phyloP scores from a whole-genome alignment of 2,113 vertebrate species.

The Suncus etruscus region DNA sequence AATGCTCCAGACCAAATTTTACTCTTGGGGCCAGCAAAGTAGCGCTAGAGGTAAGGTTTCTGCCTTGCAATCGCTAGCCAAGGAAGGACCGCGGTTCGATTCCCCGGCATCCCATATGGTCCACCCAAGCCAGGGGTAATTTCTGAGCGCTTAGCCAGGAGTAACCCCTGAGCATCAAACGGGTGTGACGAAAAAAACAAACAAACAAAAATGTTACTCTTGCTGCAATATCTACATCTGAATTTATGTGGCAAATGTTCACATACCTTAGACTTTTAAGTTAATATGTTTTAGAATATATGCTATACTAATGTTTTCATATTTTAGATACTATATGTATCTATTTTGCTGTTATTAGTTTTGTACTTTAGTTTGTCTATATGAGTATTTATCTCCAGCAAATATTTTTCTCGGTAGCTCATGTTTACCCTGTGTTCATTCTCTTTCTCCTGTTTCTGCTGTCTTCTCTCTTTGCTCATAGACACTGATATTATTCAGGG shows the following conservation, averaged over 20 bases:
- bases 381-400: not conserved
- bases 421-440: not conserved
- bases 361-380: not conserved
- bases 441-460: too few relatives aligned
- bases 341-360: not conserved
- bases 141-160: too few relatives aligned
- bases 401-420: not conserved
- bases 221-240: not conserved
- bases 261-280: not conserved
- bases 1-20: not conserved
- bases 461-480: too few relatives aligned
- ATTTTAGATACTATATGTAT: too few relatives aligned
- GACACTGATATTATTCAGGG: not conserved
- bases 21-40: too few relatives aligned
- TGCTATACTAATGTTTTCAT: not conserved
- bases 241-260: constrained; percentile 8
- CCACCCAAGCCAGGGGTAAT: too few relatives aligned
- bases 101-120: too few relatives aligned
- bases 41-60: too few relatives aligned
- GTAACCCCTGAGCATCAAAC: too few relatives aligned
- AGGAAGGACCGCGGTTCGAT: too few relatives aligned
- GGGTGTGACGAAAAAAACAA: too few relatives aligned
- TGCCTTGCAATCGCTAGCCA: too few relatives aligned
- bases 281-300: not conserved
- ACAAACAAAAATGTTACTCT: not conserved